Evolutionary conservation across 2,113 vertebrate genomes (phyloP), one percentile per base, ranked within the genome.

Genomic region (Typhlomys cinereus): DNA sequence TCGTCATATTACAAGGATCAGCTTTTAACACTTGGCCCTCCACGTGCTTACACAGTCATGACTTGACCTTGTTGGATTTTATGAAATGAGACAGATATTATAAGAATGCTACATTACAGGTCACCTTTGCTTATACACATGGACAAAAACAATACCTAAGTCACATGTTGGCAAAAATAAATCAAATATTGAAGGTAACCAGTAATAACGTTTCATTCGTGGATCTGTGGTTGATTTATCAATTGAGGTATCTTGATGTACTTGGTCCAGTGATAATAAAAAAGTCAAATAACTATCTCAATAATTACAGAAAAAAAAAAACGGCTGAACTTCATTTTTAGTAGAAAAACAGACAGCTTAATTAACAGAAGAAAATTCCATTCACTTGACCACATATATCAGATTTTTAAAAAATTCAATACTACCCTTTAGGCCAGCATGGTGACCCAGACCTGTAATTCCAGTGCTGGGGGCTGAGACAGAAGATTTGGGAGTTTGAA

Each of bases 21-120:
- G n/a, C 50, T 89, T 89, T 91, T 69, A 86, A 36, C 44, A 93
- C 34, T 93, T 46, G 82, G 52, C 52, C 27, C 20, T 91, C 73
- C 20, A 41, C 54, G 36, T 27, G 91, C 3, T 75, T 94, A 84
- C 1, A 41, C 7, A 74, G 6, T 21, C n/a, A 74, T 86, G 48
- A 31, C 52, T 79, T 88, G 59, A 21, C 80, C 25, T 59, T 57
- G 52, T 41, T 78, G 61, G 3, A 89, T 75, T 92, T 90, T 75
- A 62, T n/a, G 88, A 74, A 85, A 81, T 4, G 31, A 85, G 20
- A 89, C 41, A 73, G 75, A n/a, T 27, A 46, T 9, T 34, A 48
- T 7, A 85, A 50, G 57, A 54, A 18, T 83, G 14, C 39, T 80
- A 91, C 89, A 52, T 67, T 71, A n/a, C 3, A 83, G 69, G 21